Base-by-base conservation (phyloP, 2,797 vertebrate genomes). In the Syndactyla subalaris region DNA sequence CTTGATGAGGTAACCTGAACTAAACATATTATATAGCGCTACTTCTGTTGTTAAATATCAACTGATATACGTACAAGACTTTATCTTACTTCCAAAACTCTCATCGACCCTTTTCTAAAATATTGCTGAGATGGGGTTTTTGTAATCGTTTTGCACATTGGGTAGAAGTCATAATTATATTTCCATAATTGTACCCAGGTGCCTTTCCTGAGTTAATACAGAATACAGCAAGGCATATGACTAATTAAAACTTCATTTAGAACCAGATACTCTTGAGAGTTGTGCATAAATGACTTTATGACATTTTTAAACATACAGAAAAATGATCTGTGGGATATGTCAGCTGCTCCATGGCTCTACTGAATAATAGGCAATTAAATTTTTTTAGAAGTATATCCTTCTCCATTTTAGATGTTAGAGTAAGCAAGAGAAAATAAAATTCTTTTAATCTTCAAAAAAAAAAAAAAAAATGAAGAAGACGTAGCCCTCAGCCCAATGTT, bases 211-310 rank as follows among this genome's bases (percentile, higher is more conserved):
- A 79, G 77, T 86, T 94, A 93, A 96, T 93, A 96, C 88, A 71
- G 59, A 85, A 86, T 96, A 89, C 76, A 96, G 73, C 14, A 88
- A 93, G 70, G 93, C 1, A 0, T 84, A 79, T 78, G 89, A 89
- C 92, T 93, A 95, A 96, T 97, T 96, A 96, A 97, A 95, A 94
- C 63, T 92, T 91, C 71, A 92, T 95, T 96, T 95, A 94, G 79
- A 96, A 62, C 9, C 13, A 85, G 41, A 80, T 92, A 86, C 89
- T 94, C 92, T 76, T 77, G 94, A 93, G 88, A 71, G 11, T 41
- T 85, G 29, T 61, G 41, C 52, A 61, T 88, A 95, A 92, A 82
- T 93, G 85, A 76, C 70, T 93, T 94, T 90, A 88, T 85, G 92
- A 76, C 88, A 86, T 90, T 95, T 95, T 91, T 91, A 91, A 95